phyloP scores from a whole-genome alignment of 1,140 invertebrate genomes.

The Oscheius sp. region DNA sequence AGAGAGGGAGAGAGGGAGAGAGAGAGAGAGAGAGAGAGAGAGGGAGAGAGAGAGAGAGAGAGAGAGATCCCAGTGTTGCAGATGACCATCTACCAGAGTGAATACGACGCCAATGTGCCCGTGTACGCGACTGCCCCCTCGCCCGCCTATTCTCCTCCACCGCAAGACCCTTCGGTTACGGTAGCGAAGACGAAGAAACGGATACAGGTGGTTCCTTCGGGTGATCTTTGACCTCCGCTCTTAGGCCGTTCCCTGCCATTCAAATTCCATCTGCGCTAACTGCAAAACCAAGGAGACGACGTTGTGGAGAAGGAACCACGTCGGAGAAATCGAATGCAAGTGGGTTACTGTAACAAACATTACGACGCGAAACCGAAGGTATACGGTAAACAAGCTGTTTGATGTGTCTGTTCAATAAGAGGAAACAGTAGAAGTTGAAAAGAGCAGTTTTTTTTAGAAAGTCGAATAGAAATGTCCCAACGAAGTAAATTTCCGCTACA shows the following conservation, averaged over 20 bases:
- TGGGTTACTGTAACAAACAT: constrained; percentile 21
- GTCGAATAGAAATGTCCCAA: too few relatives aligned
- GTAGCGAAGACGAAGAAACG: constrained; percentile 27
- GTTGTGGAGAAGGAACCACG: constrained; percentile 75
- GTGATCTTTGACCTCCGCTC: neutral
- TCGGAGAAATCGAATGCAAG: constrained; percentile 92
- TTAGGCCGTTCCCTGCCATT: constrained; percentile 38
- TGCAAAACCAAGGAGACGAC: constrained; percentile 48
- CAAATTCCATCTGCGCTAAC: constrained; percentile 48
- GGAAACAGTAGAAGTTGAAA: too few relatives aligned
- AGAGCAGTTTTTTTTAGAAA: too few relatives aligned
- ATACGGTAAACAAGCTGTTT: neutral
- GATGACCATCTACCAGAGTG: neutral
- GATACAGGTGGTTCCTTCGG: neutral
- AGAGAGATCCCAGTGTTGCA: neutral
- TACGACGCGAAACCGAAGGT: neutral
- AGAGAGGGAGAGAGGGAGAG: too few relatives aligned
- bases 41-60: too few relatives aligned
- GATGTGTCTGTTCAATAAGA: too few relatives aligned
- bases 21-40: too few relatives aligned
- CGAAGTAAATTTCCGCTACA: too few relatives aligned
- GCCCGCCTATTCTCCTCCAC: constrained; percentile 22
- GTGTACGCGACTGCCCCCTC: constrained; percentile 1
- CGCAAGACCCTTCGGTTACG: constrained; percentile 25
- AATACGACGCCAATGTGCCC: neutral